Evolutionary conservation across 2,888 invertebrate species (phyloP).

Genomic region (Ichneumon xanthorius): DNA sequence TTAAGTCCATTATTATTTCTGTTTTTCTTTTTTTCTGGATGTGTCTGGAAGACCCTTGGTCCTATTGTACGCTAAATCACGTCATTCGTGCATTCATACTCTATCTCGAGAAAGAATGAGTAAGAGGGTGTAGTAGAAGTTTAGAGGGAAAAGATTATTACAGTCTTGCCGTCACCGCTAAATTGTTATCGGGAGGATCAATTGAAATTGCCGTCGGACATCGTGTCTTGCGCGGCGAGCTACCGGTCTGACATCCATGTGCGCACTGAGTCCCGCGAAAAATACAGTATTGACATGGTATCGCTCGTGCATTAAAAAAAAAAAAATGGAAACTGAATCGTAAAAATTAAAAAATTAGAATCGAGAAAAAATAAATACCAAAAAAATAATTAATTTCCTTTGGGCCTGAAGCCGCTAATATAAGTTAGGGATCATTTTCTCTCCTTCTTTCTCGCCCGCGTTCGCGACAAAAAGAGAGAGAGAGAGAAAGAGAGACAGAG

Average conservation of each 20-base stretch:
- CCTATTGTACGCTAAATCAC: no score
- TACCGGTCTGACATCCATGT: neutral
- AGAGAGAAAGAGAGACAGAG: no score
- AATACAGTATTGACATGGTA: neutral
- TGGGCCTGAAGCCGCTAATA: neutral
- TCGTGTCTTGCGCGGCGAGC: conserved; percentile 64
- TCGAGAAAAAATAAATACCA: no score
- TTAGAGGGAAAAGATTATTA: conserved; percentile 72
- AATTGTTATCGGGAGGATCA: conserved; percentile 72
- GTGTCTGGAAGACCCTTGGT: no score
- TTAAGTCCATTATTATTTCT: no score
- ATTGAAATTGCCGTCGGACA: conserved; percentile 78
- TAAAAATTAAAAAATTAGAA: neutral
- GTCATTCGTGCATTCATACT: no score
- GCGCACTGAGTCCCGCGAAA: neutral
- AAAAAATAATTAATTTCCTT: neutral
- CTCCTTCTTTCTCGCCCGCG: neutral
- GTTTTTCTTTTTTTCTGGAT: no score
- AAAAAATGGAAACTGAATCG: neutral
- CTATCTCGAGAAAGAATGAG: no score
- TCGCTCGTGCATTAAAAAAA: neutral
- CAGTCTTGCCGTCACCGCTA: conserved; percentile 73
- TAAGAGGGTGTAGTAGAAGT: neutral
- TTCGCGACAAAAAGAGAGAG: no score
- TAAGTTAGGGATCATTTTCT: neutral